phyloP scores from a whole-genome alignment of 2,888 invertebrate species.

The Cerastis leucographa region DNA sequence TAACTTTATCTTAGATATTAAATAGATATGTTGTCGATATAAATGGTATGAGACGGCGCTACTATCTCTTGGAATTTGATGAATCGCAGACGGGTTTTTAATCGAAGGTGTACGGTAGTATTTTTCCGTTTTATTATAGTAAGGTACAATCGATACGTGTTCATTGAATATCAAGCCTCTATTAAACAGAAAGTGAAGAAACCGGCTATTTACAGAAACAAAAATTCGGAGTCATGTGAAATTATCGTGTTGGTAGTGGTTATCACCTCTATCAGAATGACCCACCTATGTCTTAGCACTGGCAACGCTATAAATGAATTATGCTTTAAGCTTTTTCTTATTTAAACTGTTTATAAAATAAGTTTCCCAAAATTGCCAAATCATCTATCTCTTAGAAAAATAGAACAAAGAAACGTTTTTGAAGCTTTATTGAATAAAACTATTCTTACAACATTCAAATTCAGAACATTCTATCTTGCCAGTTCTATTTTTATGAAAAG shows the following conservation, averaged over 20 bases:
- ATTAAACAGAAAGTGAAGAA: neutral
- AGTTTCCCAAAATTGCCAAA: neutral
- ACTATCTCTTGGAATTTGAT: conserved; percentile 19
- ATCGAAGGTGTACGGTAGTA: neutral
- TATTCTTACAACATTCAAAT: conserved; percentile 22
- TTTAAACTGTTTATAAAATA: neutral
- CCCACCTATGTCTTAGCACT: neutral
- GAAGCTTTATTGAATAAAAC: neutral
- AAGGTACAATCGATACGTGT: neutral
- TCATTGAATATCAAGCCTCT: neutral
- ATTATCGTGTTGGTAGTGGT: neutral
- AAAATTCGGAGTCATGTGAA: neutral
- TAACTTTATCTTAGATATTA: conserved; percentile 57
- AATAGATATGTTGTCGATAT: conserved; percentile 34
- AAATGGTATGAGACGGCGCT: conserved; percentile 4
- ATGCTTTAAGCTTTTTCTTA: neutral
- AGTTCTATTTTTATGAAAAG: neutral
- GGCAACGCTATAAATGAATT: neutral
- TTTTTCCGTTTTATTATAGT: conserved; percentile 3
- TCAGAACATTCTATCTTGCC: neutral
- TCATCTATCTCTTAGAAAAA: neutral
- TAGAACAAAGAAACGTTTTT: neutral
- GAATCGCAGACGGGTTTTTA: neutral
- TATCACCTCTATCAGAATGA: neutral
- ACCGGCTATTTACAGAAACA: neutral